Conservation (phyloP, 2,113 vertebrate genomes). For the Lophura nycthemera region DNA sequence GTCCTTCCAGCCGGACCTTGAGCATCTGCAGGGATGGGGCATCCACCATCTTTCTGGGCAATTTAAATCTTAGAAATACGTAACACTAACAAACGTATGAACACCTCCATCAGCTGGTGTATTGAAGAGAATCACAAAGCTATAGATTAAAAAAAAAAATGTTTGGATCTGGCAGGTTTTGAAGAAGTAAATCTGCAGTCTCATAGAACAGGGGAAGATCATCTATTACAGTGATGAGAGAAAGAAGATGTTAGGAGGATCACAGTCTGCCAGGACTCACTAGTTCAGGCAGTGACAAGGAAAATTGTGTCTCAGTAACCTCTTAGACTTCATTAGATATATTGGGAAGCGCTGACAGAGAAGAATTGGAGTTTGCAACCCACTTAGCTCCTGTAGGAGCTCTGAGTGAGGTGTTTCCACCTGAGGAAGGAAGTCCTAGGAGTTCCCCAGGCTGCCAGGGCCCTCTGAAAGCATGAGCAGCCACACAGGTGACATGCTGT, state of each 20-base stretch:
- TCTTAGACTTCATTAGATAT: slow-evolving; percentile 15
- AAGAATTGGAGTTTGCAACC: background rate
- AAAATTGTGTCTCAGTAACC: background rate
- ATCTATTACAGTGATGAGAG: background rate
- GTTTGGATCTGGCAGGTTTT: background rate
- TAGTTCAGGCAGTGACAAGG: background rate
- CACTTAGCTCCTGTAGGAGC: background rate
- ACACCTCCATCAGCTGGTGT: background rate
- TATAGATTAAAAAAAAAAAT: background rate
- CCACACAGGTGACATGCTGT: background rate
- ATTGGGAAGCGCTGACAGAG: background rate
- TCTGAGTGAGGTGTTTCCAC: background rate
- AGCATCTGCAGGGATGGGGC: no score
- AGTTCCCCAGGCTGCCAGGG: background rate
- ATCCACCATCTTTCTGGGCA: no score
- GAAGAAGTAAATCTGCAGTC: background rate
- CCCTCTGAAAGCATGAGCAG: background rate
- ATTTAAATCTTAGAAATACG: background rate
- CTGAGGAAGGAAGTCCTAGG: background rate
- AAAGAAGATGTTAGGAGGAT: background rate
- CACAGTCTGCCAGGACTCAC: background rate
- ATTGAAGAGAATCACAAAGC: background rate
- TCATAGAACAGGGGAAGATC: background rate
- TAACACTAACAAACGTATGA: background rate
- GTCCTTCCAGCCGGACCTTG: no score